Evolutionary conservation across 2,888 invertebrate genomes (phyloP).

Genomic region (Drosophila mayaguana): DNA sequence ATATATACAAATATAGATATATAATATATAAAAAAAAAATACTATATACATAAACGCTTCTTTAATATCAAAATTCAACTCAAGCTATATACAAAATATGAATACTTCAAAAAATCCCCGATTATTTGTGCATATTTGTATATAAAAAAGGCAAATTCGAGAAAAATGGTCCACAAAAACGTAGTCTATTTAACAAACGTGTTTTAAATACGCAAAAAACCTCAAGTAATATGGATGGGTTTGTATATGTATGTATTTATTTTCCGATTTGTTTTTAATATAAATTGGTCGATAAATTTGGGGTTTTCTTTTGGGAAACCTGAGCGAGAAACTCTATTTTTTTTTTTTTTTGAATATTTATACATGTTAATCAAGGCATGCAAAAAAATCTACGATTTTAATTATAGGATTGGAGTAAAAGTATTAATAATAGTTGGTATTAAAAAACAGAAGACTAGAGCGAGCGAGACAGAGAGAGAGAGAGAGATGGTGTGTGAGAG

Average conservation of each 20-base stretch:
- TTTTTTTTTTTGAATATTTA: constrained; percentile 37
- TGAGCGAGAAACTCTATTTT: constrained; percentile 44
- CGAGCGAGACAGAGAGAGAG: constrained; percentile 5
- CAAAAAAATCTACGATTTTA: constrained; percentile 62
- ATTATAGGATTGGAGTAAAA: constrained; percentile 27
- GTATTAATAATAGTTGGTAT: constrained; percentile 26
- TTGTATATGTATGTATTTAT: constrained; percentile 25
- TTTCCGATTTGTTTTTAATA: constrained; percentile 30
- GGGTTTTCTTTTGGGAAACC: neutral
- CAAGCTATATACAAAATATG: constrained; percentile 15
- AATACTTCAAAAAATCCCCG: constrained; percentile 21
- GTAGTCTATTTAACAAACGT: constrained; percentile 40
- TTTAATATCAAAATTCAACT: constrained; percentile 3
- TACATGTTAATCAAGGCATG: constrained; percentile 63
- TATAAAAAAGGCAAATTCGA: constrained; percentile 13
- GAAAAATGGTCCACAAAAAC: constrained; percentile 37
- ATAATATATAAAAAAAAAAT: neutral
- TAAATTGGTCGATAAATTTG: constrained; percentile 47
- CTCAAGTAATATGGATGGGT: constrained; percentile 45
- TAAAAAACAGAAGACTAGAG: constrained; percentile 40
- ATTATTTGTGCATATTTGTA: constrained; percentile 32
- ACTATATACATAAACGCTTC: neutral
- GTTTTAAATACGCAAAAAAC: constrained; percentile 45
- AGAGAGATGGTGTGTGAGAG: neutral
- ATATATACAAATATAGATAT: neutral